phyloP scores from a whole-genome alignment of 2,888 invertebrate genomes.

The Aspidiotus rigidus region DNA sequence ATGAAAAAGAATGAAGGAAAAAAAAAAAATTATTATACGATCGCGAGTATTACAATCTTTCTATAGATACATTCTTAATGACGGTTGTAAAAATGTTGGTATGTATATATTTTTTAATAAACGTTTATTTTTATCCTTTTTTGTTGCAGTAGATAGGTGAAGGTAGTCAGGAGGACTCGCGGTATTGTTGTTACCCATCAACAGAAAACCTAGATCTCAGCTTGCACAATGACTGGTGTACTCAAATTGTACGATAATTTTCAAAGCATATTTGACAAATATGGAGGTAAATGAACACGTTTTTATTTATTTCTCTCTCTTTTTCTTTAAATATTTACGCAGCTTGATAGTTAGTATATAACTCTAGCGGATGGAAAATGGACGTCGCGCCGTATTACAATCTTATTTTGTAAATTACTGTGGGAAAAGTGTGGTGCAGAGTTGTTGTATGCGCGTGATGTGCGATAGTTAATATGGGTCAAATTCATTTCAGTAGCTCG shows the following conservation, averaged over 20 bases:
- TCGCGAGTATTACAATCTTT: too few relatives aligned
- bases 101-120: constrained; percentile 7
- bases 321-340: neutral
- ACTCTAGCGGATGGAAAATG: too few relatives aligned
- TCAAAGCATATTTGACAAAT: constrained; percentile 69
- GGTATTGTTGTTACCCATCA: constrained; percentile 24
- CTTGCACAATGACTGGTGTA: constrained; percentile 56
- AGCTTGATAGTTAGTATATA: neutral
- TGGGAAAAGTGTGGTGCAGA: too few relatives aligned
- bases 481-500: too few relatives aligned
- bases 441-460: too few relatives aligned
- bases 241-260: constrained; percentile 68
- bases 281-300: constrained; percentile 61
- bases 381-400: too few relatives aligned
- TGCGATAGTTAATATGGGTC: too few relatives aligned
- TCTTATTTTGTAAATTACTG: too few relatives aligned
- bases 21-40: too few relatives aligned
- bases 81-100: constrained; percentile 7
- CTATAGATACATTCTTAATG: neutral
- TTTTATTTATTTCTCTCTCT: neutral
- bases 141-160: constrained; percentile 33
- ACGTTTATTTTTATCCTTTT: constrained; percentile 11
- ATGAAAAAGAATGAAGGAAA: neutral
- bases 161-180: constrained; percentile 28
- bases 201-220: constrained; percentile 29